phyloP scores from a whole-genome alignment of 2,797 vertebrate species.

The Danio tinwini region DNA sequence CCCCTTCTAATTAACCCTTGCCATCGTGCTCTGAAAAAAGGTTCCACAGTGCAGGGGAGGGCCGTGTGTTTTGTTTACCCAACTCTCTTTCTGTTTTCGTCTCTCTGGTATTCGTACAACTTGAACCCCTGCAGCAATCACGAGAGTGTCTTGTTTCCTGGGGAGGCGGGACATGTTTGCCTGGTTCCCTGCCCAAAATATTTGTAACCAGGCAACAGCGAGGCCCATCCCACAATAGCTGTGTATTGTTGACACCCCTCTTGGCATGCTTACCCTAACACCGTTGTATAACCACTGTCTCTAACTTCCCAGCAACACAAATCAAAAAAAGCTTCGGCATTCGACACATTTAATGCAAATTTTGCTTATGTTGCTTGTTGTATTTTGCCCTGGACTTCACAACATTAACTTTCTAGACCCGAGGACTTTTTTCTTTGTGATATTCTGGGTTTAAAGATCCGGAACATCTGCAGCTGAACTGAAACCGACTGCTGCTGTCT shows the following conservation, averaged over 20 bases:
- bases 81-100: conserved; percentile 74
- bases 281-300: conserved; percentile 71
- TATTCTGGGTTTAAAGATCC: conserved; percentile 18
- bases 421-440: conserved; percentile 6
- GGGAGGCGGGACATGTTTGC: conserved; percentile 80
- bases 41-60: conserved; percentile 8
- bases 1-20: conserved; percentile 1
- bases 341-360: not conserved
- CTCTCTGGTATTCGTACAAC: conserved; percentile 73
- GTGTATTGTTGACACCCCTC: conserved; percentile 77
- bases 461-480: conserved; percentile 42
- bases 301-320: conserved; percentile 64
- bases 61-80: conserved; percentile 56
- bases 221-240: conserved; percentile 73
- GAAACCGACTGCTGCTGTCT: conserved; percentile 32
- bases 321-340: conserved; percentile 61
- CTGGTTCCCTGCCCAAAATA: conserved; percentile 82
- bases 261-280: conserved; percentile 71
- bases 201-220: conserved; percentile 81
- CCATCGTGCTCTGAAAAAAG: not conserved
- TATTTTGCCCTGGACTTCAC: not conserved
- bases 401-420: not conserved
- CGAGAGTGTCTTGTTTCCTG: conserved; percentile 76
- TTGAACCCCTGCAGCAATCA: conserved; percentile 75
- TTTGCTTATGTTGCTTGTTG: not conserved